These are phyloP conservation scores for Crossoptilon crossoptilon DNA, from an alignment of 2,797 vertebrate genomes.

Conservation along the genomic window DNA sequence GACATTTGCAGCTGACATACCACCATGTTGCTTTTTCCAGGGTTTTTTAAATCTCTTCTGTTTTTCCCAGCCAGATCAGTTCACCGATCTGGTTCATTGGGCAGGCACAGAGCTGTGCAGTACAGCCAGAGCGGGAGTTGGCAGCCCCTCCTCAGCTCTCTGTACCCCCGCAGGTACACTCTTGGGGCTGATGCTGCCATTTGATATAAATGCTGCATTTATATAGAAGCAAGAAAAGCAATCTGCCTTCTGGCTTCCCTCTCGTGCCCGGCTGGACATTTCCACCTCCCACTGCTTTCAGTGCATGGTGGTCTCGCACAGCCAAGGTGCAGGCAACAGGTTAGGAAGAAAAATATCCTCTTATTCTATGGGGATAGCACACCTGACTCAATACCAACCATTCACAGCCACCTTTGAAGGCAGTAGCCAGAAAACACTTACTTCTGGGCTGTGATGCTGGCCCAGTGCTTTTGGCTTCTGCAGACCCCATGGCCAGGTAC, in stretches of 20 bases:
- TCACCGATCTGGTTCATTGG: rapidly evolving
- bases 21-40: neutral
- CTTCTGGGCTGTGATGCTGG: neutral
- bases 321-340: neutral
- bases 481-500: neutral
- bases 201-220: neutral
- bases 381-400: neutral
- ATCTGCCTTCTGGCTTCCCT: neutral
- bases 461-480: neutral
- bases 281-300: neutral
- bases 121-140: neutral
- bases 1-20: neutral
- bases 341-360: rapidly evolving
- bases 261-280: neutral
- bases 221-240: neutral
- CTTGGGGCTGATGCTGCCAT: rapidly evolving
- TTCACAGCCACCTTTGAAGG: neutral
- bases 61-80: neutral
- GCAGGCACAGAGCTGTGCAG: neutral
- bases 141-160: neutral
- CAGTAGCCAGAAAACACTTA: neutral
- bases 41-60: neutral
- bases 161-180: neutral
- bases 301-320: neutral
- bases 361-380: neutral